Conservation (phyloP, 2,113 vertebrate genomes). For the Ahaetulla prasina region DNA sequence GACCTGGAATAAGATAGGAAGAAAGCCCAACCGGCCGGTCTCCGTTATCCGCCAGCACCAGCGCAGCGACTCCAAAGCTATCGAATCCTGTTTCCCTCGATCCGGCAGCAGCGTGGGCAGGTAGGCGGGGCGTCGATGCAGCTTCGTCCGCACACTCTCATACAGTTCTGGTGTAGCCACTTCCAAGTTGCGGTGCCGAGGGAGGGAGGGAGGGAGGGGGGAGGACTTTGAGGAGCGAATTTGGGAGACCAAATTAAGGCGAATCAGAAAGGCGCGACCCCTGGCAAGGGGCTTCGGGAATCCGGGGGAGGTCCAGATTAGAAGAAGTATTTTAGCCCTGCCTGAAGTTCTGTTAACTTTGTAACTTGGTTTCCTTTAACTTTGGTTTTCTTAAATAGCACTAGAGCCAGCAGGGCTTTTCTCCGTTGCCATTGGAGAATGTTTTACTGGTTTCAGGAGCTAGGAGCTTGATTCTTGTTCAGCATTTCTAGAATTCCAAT, state of each 20-base stretch:
- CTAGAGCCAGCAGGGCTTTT: background rate
- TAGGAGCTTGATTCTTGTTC: background rate
- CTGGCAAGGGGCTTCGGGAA: background rate
- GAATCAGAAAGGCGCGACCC: background rate
- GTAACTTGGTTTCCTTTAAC: background rate
- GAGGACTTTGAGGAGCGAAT: rapidly evolving
- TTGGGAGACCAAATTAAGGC: background rate
- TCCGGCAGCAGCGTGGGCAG: background rate
- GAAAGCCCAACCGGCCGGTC: background rate
- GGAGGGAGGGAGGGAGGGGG: background rate
- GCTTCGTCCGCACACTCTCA: background rate
- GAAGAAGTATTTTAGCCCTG: background rate
- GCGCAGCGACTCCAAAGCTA: background rate
- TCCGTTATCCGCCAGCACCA: background rate
- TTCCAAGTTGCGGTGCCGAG: background rate
- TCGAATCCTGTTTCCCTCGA: background rate
- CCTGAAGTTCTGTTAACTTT: background rate
- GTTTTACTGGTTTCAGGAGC: background rate
- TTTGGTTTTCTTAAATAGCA: background rate
- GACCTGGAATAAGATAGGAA: background rate
- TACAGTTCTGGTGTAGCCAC: background rate
- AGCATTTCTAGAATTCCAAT: background rate
- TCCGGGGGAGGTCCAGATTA: background rate
- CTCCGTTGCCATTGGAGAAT: background rate
- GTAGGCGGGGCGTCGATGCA: background rate